phyloP scores from a whole-genome alignment of 2,113 vertebrate genomes.

The Gracilinanus agilis region DNA sequence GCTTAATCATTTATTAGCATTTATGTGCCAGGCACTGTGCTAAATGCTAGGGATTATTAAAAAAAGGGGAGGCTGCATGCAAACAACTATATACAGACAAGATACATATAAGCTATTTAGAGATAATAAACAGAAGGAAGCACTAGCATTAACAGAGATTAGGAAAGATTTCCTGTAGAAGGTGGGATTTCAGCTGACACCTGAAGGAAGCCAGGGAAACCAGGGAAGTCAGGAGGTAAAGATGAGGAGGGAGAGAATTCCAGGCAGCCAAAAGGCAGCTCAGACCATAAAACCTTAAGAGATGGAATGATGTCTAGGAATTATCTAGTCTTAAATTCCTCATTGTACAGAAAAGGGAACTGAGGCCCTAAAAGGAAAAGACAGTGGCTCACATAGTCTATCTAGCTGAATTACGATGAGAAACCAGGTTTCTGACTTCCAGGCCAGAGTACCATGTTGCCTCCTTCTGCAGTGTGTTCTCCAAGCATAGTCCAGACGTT shows the following conservation, averaged over 20 bases:
- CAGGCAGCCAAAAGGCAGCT: neutral
- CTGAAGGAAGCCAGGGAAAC: neutral
- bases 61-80: neutral
- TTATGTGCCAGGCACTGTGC: neutral
- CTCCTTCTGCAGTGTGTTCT: neutral
- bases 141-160: neutral
- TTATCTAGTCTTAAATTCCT: neutral
- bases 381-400: neutral
- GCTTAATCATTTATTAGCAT: neutral
- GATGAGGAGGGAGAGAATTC: neutral
- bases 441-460: neutral
- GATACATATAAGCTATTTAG: neutral
- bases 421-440: neutral
- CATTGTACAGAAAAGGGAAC: neutral
- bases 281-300: neutral
- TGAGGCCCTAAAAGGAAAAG: neutral
- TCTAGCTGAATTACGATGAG: neutral
- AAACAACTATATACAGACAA: neutral
- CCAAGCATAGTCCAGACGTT: neutral
- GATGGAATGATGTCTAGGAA: neutral
- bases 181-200: neutral
- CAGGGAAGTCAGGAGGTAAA: neutral
- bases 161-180: neutral
- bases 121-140: neutral
- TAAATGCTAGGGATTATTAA: neutral